Base-by-base conservation (phyloP, 2,888 invertebrate genomes). In the Erebia ligea region DNA sequence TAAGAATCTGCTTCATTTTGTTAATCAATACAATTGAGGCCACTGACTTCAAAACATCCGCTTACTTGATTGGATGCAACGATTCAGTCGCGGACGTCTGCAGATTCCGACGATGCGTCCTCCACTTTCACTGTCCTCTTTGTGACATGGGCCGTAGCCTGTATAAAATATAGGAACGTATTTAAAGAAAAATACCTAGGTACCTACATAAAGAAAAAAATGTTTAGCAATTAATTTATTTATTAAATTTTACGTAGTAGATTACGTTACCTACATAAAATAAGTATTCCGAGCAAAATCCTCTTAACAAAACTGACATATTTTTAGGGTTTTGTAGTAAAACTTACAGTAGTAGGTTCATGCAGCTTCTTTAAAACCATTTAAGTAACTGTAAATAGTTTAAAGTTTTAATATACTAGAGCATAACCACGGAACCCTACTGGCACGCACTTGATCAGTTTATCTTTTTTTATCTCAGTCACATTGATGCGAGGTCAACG, bases 51-150 rank as follows among this genome's bases (percentile, higher is more conserved):
- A 74, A 68, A 71, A 67, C 85, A 82, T 85, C 84, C 85, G 84
- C 82, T 84, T 83, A 80, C 83, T 86, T 87, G 86, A 89, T 89
- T 90, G 83, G 90, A 88, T 85, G 83, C 88, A 85, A 85, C 68
- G 69, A 70, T 72, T 72, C 69, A 52, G 73, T 66, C 68, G 66
- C 68, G 62, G 66, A 63, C 59, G 66, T 66, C 75, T 73, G 72
- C 73, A 67, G 67, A 70, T 72, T 72, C 63, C 64, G 50, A 62
- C 42, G 50, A 19, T 6, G 17, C 42, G 62, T 40, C 63, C 59
- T 59, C 40, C 21, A 58, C 68, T 73, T 72, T 73, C 73, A 70
- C 54, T 61, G 48, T 48, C 21, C 15, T 48, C 62, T 48, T 45
- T 17, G 19, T 17, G 42, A 61, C 42, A 59, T 11, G n/a, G 11